Evolutionary conservation across 2,888 invertebrate genomes (phyloP).

Genomic region (Andrena trimmerana): DNA sequence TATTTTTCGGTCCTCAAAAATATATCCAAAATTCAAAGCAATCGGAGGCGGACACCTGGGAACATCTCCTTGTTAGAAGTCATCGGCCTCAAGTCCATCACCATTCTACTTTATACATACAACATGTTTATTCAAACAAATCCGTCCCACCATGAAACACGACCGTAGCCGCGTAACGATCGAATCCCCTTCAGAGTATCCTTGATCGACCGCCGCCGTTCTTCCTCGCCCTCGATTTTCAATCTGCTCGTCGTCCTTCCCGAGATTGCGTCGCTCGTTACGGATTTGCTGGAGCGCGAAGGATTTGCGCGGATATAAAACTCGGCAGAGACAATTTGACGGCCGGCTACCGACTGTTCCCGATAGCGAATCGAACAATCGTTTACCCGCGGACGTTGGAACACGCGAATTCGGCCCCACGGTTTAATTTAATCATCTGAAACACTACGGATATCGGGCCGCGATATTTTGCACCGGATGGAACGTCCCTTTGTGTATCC

Average conservation of each 20-base stretch:
- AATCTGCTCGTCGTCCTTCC: not conserved
- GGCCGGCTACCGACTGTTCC: constrained; percentile 29
- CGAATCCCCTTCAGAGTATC: constrained; percentile 4
- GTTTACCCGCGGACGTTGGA: constrained; percentile 35
- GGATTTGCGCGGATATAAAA: constrained; percentile 16
- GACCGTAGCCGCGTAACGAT: not conserved
- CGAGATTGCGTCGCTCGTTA: not conserved
- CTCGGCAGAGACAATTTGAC: constrained; percentile 35
- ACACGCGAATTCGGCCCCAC: constrained; percentile 37
- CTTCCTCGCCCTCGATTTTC: not conserved
- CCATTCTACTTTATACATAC: not conserved
- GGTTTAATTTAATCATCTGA: constrained; percentile 53
- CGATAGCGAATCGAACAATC: constrained; percentile 29
- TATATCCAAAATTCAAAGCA: too few relatives aligned
- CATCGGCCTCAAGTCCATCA: not conserved
- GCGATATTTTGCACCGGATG: constrained; percentile 40
- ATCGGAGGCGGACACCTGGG: too few relatives aligned
- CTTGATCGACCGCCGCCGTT: not conserved
- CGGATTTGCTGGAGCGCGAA: not conserved
- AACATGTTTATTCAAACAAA: not conserved
- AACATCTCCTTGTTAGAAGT: too few relatives aligned
- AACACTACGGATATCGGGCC: constrained; percentile 26
- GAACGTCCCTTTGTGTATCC: constrained; percentile 38
- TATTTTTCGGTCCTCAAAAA: too few relatives aligned
- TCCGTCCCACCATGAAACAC: not conserved